Evolutionary conservation across 2,888 invertebrate genomes (phyloP).

Genomic region (Drosophila seclusa): DNA sequence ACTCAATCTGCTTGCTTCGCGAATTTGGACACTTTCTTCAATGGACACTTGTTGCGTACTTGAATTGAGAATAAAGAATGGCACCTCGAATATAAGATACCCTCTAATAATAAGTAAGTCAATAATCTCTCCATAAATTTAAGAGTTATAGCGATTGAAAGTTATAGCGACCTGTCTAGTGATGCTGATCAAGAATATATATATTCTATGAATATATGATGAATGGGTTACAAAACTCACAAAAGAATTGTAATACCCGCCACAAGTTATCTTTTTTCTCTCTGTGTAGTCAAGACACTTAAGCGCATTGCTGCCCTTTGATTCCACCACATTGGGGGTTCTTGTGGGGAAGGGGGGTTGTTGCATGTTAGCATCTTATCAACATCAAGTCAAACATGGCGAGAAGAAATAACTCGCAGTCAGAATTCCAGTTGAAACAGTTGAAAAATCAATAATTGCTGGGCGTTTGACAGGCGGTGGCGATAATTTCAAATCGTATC

Average conservation of each 20-base stretch:
- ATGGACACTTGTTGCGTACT: background rate
- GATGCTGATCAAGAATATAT: background rate
- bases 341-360: background rate
- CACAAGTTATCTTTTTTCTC: background rate
- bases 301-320: background rate
- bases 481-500: slow-evolving; percentile 81
- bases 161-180: background rate
- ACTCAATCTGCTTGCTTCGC: background rate
- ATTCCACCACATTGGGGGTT: background rate
- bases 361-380: background rate
- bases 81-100: background rate
- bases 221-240: background rate
- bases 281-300: background rate
- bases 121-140: background rate
- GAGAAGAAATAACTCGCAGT: slow-evolving; percentile 3
- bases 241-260: background rate
- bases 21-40: background rate
- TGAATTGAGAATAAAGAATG: background rate
- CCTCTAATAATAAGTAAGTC: background rate
- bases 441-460: slow-evolving; percentile 52
- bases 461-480: slow-evolving; percentile 71
- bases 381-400: background rate
- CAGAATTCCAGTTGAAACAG: slow-evolving; percentile 48
- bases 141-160: no score
- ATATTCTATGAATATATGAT: background rate